Evolutionary conservation across 1,140 invertebrate species (phyloP).

Genomic region (Papilio polytes): DNA sequence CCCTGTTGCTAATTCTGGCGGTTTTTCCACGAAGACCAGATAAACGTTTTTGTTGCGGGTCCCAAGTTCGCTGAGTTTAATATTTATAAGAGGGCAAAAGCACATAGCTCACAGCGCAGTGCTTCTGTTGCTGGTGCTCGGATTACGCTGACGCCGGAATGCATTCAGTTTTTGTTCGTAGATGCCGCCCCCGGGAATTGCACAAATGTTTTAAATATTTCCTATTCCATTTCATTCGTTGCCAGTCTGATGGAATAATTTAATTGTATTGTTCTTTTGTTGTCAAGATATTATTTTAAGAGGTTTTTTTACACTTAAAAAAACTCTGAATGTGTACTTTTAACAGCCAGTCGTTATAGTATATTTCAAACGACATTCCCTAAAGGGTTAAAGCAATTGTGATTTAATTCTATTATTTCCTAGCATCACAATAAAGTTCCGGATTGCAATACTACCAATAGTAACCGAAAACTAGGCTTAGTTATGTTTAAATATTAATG

Average conservation of each 20-base stretch:
- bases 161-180: slow-evolving; percentile 63
- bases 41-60: slow-evolving; percentile 79
- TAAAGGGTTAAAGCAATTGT: no score
- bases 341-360: neutral
- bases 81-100: slow-evolving; percentile 77
- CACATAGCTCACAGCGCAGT: slow-evolving; percentile 67
- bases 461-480: no score
- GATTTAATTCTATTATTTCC: no score
- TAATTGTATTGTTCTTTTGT: slow-evolving; percentile 22
- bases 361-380: neutral
- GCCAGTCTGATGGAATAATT: slow-evolving; percentile 40
- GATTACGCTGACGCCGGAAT: slow-evolving; percentile 67
- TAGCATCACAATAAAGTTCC: no score
- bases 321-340: neutral
- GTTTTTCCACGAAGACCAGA: slow-evolving; percentile 81
- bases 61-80: slow-evolving; percentile 68
- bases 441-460: no score
- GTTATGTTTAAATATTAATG: neutral
- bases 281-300: neutral
- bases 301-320: neutral
- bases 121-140: slow-evolving; percentile 70
- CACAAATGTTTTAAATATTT: slow-evolving; percentile 56
- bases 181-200: slow-evolving; percentile 53
- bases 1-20: slow-evolving; percentile 80
- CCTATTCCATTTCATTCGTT: slow-evolving; percentile 18